Conservation (phyloP, 2,797 vertebrate genomes). For the Diglossa cyanea region DNA sequence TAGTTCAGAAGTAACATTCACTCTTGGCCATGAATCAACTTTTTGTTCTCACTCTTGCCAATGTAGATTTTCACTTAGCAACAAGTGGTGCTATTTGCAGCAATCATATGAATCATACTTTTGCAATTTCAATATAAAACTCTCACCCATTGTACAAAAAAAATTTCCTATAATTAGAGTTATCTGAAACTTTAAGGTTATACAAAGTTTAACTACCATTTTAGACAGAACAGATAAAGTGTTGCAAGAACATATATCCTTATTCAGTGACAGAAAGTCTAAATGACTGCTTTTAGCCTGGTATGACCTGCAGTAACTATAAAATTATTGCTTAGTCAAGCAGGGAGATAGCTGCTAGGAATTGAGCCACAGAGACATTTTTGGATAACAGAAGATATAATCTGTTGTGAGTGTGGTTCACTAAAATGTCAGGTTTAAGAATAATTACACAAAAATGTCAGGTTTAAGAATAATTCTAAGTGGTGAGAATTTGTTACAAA, state of each 20-base stretch:
- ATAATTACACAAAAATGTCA: conserved; percentile 34
- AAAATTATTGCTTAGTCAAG: conserved; percentile 34
- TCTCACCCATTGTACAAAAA: not conserved
- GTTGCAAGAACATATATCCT: not conserved
- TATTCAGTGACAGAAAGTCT: not conserved
- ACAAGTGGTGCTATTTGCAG: not conserved
- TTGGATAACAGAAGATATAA: not conserved
- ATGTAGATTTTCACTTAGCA: not conserved
- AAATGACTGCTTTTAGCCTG: not conserved
- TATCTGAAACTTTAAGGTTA: not conserved
- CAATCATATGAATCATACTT: not conserved
- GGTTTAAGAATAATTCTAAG: not conserved
- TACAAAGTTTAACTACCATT: not conserved
- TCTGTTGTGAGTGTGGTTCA: conserved; percentile 8
- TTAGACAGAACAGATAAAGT: not conserved
- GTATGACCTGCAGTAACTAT: not conserved
- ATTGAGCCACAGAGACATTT: not conserved
- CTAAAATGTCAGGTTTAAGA: conserved; percentile 32
- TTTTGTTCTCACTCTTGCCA: not conserved
- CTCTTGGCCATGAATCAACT: not conserved
- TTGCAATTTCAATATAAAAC: not conserved
- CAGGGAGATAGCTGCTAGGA: not conserved
- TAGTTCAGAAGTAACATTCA: not conserved
- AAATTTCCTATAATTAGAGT: not conserved
- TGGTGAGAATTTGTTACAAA: not conserved